Conservation (phyloP, 2,797 vertebrate genomes). For the Trachurus trachurus region DNA sequence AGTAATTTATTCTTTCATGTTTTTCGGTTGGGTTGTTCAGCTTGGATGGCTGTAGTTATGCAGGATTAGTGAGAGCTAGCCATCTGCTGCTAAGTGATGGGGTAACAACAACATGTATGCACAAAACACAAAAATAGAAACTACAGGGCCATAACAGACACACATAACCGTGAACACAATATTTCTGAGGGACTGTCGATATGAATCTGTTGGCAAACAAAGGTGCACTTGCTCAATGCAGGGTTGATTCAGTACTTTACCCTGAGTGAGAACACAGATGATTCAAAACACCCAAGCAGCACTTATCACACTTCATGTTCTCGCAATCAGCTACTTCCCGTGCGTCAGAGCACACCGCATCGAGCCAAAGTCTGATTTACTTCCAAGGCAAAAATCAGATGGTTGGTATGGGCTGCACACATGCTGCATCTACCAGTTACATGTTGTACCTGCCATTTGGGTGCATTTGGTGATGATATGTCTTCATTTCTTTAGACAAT, state of each 20-base stretch:
- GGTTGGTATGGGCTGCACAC: slow-evolving; percentile 9
- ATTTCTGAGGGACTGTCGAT: background rate
- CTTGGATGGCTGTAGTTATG: too few species aligned
- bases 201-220: background rate
- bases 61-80: too few species aligned
- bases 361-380: background rate
- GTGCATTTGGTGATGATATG: slow-evolving; percentile 56
- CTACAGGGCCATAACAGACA: too few species aligned
- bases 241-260: slow-evolving; percentile 6
- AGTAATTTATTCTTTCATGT: too few species aligned
- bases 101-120: background rate
- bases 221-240: slow-evolving; percentile 9
- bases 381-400: background rate
- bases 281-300: slow-evolving; percentile 33
- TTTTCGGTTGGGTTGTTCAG: too few species aligned
- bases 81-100: too few species aligned
- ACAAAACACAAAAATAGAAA: background rate
- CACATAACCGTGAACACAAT: background rate
- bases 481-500: slow-evolving; percentile 30
- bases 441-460: background rate
- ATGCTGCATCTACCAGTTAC: background rate
- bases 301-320: slow-evolving; percentile 38
- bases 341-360: slow-evolving; percentile 13
- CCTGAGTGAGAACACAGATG: background rate
- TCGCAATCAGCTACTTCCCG: slow-evolving; percentile 4